Conservation (phyloP, 2,888 invertebrate species). For the Aporophyla lueneburgensis region DNA sequence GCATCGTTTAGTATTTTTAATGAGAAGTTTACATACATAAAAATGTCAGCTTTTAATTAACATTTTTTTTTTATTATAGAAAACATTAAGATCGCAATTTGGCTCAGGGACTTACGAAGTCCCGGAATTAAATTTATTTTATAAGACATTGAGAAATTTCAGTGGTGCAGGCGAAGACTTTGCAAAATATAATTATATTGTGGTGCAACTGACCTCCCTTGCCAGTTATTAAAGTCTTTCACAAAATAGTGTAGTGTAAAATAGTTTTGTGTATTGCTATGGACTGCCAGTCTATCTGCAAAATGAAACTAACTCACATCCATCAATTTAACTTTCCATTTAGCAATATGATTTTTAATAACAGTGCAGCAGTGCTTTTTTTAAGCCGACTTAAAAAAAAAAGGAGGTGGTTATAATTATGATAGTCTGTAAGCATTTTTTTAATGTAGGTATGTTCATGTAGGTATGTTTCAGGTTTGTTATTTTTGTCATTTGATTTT, state of each 20-base stretch:
- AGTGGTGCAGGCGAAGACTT: slow-evolving; percentile 35
- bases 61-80: not conserved
- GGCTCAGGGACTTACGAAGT: slow-evolving; percentile 28
- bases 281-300: not conserved
- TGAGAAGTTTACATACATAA: slow-evolving; percentile 27
- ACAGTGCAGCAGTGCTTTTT: not conserved
- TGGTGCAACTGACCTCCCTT: slow-evolving; percentile 59
- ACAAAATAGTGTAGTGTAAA: slow-evolving; percentile 18
- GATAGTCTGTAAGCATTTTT: too few relatives aligned
- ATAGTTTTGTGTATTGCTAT: slow-evolving; percentile 21
- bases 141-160: slow-evolving; percentile 41
- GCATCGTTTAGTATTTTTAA: slow-evolving; percentile 40
- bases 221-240: slow-evolving; percentile 59
- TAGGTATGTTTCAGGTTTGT: too few relatives aligned
- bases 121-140: slow-evolving; percentile 27
- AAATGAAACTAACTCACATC: slow-evolving; percentile 6
- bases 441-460: too few relatives aligned
- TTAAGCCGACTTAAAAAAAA: too few relatives aligned
- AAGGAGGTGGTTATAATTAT: too few relatives aligned
- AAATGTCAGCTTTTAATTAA: slow-evolving; percentile 24
- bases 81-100: slow-evolving; percentile 32
- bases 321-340: slow-evolving; percentile 20
- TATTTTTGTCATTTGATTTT: too few relatives aligned
- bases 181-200: slow-evolving; percentile 47
- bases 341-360: not conserved